Evolutionary conservation across 2,113 vertebrate species (phyloP), one percentile per base, ranked within the genome.

Genomic region (Narcine bancroftii): DNA sequence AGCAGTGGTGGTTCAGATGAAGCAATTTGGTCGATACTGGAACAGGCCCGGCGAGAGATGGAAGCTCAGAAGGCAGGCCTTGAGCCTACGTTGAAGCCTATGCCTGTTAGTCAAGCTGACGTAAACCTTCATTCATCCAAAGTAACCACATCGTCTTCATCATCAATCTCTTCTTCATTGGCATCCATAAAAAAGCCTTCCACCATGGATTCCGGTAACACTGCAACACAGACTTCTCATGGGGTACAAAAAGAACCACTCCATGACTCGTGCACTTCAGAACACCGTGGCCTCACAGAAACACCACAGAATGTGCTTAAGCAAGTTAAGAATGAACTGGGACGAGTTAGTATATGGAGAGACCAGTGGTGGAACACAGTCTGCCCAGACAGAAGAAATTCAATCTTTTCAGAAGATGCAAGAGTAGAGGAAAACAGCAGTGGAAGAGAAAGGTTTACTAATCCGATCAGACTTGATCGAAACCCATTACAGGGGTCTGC

Each of bases 341-440:
- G 97, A 94, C 94, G 96, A 89, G 93, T 96, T 76, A 95, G 96
- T n/a, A 95, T 96, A 83, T 98, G 98, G 98, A 97, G 98, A 93
- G 98, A 99, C 94, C 97, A 98, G 93, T 98, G 98, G 98, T 98
- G 98, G 98, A 98, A 94, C 94, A 95, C 96, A n/a, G 95, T 97
- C 93, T 97, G 97, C 92, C 96, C 96, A 0, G 98, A 99, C 92
- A 93, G 96, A 92, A 97, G 97, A 93, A 96, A 94, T 91, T 10
- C 95, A 1, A 92, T 95, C 17, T 94, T 95, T 71, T 94, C 96
- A 0, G 96, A 96, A 87, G 97, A 96, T 71, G 42, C 96, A 95
- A 95, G 97, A 93, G 95, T 94, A 65, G 97, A 98, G 92, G 98
- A 98, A 89, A 94, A 95, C 89, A 94, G 96, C 95, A 96, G 96